Conservation (phyloP, 1,140 invertebrate species). For the Diploscapter pachys region DNA sequence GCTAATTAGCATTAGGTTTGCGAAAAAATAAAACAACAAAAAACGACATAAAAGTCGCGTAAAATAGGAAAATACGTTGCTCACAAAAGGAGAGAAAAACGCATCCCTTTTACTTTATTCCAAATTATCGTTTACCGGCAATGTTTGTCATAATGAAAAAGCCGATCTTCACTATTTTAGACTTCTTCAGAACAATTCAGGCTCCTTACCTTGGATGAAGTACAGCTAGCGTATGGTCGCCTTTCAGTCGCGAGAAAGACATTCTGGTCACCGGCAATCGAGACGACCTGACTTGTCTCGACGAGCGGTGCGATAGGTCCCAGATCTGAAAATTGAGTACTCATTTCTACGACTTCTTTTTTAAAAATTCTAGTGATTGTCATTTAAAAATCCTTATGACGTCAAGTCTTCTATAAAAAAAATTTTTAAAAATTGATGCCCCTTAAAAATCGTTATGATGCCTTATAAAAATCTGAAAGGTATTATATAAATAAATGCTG, state of each 20-base stretch:
- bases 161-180: neutral
- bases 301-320: constrained; percentile 47
- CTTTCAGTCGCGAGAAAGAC: constrained; percentile 48
- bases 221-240: constrained; percentile 53
- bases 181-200: neutral
- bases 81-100: no score
- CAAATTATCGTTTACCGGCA: neutral
- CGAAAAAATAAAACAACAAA: no score
- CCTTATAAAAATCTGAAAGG: no score
- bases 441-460: no score
- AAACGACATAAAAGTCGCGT: no score
- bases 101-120: no score
- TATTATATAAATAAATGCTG: no score
- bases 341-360: no score
- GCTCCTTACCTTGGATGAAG: constrained; percentile 27
- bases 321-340: constrained; percentile 36
- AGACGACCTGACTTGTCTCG: constrained; percentile 39
- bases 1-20: no score
- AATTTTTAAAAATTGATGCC: no score
- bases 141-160: neutral
- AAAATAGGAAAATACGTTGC: no score
- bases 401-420: neutral
- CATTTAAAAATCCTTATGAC: neutral
- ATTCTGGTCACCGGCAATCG: constrained; percentile 30
- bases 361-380: neutral